phyloP scores from a whole-genome alignment of 1,140 invertebrate species.

The Nebria ingens region DNA sequence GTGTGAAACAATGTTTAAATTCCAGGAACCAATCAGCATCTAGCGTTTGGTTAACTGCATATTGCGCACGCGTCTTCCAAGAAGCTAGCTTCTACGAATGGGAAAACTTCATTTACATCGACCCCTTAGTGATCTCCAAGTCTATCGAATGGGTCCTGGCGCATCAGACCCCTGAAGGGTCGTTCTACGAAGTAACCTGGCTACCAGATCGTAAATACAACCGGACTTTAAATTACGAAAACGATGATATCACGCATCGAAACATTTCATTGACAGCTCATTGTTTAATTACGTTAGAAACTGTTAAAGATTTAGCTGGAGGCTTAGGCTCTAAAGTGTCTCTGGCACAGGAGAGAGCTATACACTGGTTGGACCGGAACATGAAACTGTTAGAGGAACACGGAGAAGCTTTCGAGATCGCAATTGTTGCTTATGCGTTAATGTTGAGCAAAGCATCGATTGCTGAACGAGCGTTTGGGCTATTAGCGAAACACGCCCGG shows the following conservation, averaged over 20 bases:
- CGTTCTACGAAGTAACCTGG: slow-evolving; percentile 78
- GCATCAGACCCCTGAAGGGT: slow-evolving; percentile 67
- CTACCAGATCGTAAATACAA: slow-evolving; percentile 76
- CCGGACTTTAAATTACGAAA: slow-evolving; percentile 45
- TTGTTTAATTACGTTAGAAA: slow-evolving; percentile 72
- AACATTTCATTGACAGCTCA: slow-evolving; percentile 85
- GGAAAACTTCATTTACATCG: slow-evolving; percentile 88
- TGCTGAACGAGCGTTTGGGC: slow-evolving; percentile 70
- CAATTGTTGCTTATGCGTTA: slow-evolving; percentile 80
- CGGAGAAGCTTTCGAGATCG: slow-evolving; percentile 71
- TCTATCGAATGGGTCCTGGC: slow-evolving; percentile 68
- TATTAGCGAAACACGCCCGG: slow-evolving; percentile 52
- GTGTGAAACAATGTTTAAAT: no score
- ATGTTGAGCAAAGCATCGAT: slow-evolving; percentile 65
- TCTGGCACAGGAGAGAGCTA: slow-evolving; percentile 55
- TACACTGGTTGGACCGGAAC: slow-evolving; percentile 76
- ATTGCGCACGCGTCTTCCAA: slow-evolving; percentile 72
- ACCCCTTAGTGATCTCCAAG: slow-evolving; percentile 67
- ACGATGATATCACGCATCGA: slow-evolving; percentile 45
- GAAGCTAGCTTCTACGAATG: slow-evolving; percentile 87
- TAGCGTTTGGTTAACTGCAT: slow-evolving; percentile 81
- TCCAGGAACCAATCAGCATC: slow-evolving; percentile 70
- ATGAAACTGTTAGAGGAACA: slow-evolving; percentile 58
- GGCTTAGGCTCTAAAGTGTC: slow-evolving; percentile 61
- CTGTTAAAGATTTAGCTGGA: slow-evolving; percentile 66